Evolutionary conservation across 2,113 vertebrate genomes (phyloP), one percentile per base, ranked within the genome.

Genomic region (Turnix velox): DNA sequence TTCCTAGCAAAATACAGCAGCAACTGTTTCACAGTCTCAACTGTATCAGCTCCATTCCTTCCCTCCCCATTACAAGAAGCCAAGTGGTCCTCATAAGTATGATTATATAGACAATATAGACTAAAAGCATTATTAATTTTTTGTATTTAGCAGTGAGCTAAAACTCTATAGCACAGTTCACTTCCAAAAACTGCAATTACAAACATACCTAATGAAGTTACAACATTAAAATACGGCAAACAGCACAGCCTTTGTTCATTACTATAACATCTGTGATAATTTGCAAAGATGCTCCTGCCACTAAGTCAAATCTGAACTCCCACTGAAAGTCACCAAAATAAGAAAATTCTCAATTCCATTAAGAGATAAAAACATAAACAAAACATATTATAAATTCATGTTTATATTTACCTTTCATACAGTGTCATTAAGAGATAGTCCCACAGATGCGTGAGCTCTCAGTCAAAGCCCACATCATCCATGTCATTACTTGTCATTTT

Each of bases 101-200:
- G 6, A 74, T 74, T 79, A 43, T 33, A 33, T 15, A 78, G 12
- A 33, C 23, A 59, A 14, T 27, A 28, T 54, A 74, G 18, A 30
- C 33, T 69, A 84, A 91, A 87, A 93, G 57, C 62, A 80, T 75
- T 67, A 73, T 22, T 59, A 65, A 48, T 14, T 25, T 62, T 40
- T 58, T 57, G n/a, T 77, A 49, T 82, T 94, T 22, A 86, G 40
- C 31, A n/a, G n/a, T n/a, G n/a, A n/a, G n/a, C n/a, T n/a, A n/a
- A n/a, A n/a, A n/a, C n/a, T 85, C 46, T 43, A 54, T 42, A 82
- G 57, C 20, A 33, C 30, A 63, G 19, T 62, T 77, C 63, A 37
- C 30, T 42, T 45, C 11, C 80, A 61, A 82, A 80, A 71, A 54
- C 3, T 49, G 61, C n/a, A 65, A 71, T 42, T 66, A 66, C 42